A percentile compares a stretch with the other conserved stretches of the same genome.
phyloP scores from a whole-genome alignment of 2,888 invertebrate genomes.

The Drosophila barbarae region DNA sequence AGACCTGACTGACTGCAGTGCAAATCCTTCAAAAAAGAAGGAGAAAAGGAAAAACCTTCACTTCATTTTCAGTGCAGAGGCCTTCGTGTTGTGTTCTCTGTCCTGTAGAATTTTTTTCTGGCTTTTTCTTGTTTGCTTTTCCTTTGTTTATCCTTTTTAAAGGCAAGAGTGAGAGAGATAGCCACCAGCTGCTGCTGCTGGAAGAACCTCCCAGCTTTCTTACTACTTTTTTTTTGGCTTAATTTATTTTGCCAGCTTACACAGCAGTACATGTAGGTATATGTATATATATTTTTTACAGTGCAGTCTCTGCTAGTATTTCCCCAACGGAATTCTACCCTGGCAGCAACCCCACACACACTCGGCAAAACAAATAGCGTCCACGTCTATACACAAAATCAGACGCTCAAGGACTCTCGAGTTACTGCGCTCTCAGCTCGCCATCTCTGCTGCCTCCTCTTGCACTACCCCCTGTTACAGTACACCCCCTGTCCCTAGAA shows the following conservation, averaged over 20 bases:
- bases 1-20: slow-evolving; percentile 30
- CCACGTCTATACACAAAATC: slow-evolving; percentile 75
- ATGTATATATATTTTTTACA: not conserved
- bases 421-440: slow-evolving; percentile 37
- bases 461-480: slow-evolving; percentile 5
- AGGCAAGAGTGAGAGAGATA: slow-evolving; percentile 4
- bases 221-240: slow-evolving; percentile 21
- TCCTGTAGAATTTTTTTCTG: slow-evolving; percentile 11
- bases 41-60: slow-evolving; percentile 14
- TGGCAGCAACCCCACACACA: slow-evolving; percentile 24
- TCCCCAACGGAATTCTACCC: slow-evolving; percentile 10
- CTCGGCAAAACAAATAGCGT: slow-evolving; percentile 66
- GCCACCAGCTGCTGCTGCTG: slow-evolving; percentile 1
- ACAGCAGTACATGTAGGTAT: not conserved
- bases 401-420: slow-evolving; percentile 77
- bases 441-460: not conserved
- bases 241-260: slow-evolving; percentile 17
- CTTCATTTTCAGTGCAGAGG: slow-evolving; percentile 38
- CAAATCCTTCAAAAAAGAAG: slow-evolving; percentile 23
- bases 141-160: slow-evolving; percentile 52
- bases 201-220: not conserved
- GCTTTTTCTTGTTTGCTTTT: slow-evolving; percentile 1
- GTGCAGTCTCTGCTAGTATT: slow-evolving; percentile 1
- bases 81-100: slow-evolving; percentile 21
- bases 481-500: slow-evolving; percentile 10